A percentile compares a stretch with the other conserved stretches of the same genome.
Conservation (phyloP, 2,113 vertebrate genomes). For the Bubo scandiacus region DNA sequence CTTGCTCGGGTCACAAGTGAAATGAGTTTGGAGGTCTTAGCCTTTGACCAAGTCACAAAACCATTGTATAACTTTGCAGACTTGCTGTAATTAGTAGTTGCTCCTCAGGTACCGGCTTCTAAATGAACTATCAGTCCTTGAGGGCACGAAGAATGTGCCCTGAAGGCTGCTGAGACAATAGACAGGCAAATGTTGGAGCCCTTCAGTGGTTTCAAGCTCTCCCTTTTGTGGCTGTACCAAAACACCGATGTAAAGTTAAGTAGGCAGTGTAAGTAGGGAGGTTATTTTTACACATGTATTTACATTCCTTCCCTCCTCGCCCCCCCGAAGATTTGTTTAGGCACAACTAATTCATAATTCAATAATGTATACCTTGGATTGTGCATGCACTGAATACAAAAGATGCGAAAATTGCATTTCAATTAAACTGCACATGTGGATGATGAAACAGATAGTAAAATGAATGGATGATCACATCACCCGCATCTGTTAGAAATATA, state of each 20-base stretch:
- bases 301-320: not conserved
- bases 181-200: not conserved
- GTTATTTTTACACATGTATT: not conserved
- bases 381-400: not conserved
- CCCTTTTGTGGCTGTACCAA: not conserved
- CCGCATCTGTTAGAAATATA: not conserved
- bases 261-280: not conserved
- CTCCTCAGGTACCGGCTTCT: not conserved
- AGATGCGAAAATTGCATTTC: constrained; percentile 25
- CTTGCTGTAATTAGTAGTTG: constrained; percentile 1
- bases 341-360: constrained; percentile 4
- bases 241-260: not conserved
- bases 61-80: not conserved
- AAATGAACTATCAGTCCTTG: not conserved
- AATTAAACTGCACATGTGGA: not conserved
- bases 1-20: not conserved
- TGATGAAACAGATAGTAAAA: constrained; percentile 36
- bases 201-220: not conserved
- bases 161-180: not conserved
- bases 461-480: not conserved
- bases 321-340: not conserved
- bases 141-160: not conserved
- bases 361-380: not conserved
- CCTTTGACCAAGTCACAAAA: not conserved
- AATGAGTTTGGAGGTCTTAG: constrained; percentile 44